Evolutionary conservation across 2,797 vertebrate species (phyloP).

Genomic region (Phalloptychus januarius): DNA sequence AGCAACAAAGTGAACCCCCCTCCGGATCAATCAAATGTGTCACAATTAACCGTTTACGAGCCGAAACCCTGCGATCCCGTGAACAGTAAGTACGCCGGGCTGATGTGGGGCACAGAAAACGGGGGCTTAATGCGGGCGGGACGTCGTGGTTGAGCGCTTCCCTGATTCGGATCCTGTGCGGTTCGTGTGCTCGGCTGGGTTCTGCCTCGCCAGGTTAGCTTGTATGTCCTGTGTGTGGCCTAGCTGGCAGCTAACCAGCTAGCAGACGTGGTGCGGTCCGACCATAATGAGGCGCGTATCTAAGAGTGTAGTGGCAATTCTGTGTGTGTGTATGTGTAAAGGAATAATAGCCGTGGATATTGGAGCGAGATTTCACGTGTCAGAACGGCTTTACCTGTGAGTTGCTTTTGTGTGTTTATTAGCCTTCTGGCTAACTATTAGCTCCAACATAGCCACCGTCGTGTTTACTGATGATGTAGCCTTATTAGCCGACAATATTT

Average conservation of each 20-base stretch:
- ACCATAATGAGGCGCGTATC: not conserved
- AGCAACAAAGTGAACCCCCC: constrained; percentile 84
- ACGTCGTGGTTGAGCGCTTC: constrained; percentile 62
- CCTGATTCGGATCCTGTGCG: constrained; percentile 80
- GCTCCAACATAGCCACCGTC: constrained; percentile 61
- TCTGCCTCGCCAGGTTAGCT: constrained; percentile 82
- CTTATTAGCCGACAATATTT: constrained; percentile 5
- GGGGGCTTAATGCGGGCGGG: constrained; percentile 1
- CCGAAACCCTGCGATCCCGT: constrained; percentile 59
- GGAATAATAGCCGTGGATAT: not conserved
- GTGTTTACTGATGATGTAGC: constrained; percentile 64
- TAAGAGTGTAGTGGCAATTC: not conserved
- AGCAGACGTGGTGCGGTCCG: constrained; percentile 50
- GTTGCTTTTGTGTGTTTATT: constrained; percentile 65
- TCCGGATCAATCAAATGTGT: constrained; percentile 81
- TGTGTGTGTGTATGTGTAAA: not conserved
- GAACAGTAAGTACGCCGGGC: constrained; percentile 67
- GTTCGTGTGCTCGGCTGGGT: constrained; percentile 82
- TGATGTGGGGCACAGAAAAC: not conserved
- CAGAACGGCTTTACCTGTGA: constrained; percentile 17
- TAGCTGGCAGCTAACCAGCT: constrained; percentile 77
- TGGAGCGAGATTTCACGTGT: constrained; percentile 24
- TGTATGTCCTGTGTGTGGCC: constrained; percentile 73
- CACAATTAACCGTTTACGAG: constrained; percentile 81
- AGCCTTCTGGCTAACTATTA: constrained; percentile 66